Evolutionary conservation across 2,113 vertebrate genomes (phyloP), one percentile per base, ranked within the genome.

Genomic region (Beaufortia kweichowensis): DNA sequence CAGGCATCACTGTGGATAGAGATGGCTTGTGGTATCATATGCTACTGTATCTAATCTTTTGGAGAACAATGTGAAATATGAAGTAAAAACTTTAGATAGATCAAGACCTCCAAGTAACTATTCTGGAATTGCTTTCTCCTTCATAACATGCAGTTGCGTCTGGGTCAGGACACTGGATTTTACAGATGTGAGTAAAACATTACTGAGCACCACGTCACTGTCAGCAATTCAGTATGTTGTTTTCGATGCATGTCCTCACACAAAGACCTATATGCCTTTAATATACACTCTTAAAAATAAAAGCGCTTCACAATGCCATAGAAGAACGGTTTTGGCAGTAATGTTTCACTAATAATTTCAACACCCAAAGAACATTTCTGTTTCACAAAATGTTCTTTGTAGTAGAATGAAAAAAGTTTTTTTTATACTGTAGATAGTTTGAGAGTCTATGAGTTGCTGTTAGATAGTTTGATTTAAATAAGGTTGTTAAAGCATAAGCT

Each of bases 71-170:
- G 15, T 46, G 28, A 29, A 55, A 53, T 19, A 48, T 4, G 17
- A 26, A 19, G n/a, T 19, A 17, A 41, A 8, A 21, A 28, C 21
- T 61, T 76, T 26, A 9, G 21, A 71, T 12, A 56, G 10, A 33
- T n/a, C 29, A 41, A 21, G n/a, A n/a, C n/a, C n/a, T n/a, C 29
- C 28, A 15, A 63, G 57, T 33, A 66, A 77, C 60, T 50, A 28
- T 48, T 65, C 66, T 15, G 26, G 35, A 39, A 39, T 10, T n/a
- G n/a, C n/a, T 39, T 77, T 17, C 4, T 62, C n/a, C 17, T 71
- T n/a, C 12, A 28, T 21, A 17, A 46, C 6, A 29, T 64, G 24
- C 21, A 56, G 23, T 64, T 28, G 24, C 28, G 69, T 46, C 14
- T 24, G 29, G 74, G 48, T 24, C 41, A 76, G 29, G 43, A 69